Evolutionary conservation across 1,140 invertebrate species (phyloP).

Genomic region (Agraylea sexmaculata): DNA sequence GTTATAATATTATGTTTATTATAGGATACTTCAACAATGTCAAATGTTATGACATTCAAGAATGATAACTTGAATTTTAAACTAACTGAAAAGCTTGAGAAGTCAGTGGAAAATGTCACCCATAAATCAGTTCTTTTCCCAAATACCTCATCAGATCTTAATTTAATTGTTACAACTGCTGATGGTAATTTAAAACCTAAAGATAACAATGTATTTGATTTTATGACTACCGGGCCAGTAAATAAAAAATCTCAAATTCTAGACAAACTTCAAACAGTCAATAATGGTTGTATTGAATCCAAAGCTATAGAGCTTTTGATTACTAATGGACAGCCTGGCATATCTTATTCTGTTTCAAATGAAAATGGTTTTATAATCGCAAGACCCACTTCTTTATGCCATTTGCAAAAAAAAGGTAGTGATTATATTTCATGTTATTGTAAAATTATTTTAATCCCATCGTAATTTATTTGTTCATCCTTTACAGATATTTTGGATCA

Average conservation of each 20-base stretch:
- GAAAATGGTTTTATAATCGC: conserved; percentile 21
- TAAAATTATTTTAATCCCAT: too few relatives aligned
- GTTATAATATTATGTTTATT: too few relatives aligned
- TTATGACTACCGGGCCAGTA: too few relatives aligned
- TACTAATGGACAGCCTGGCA: conserved; percentile 12
- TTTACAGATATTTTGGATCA: too few relatives aligned
- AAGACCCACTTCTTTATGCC: conserved; percentile 11
- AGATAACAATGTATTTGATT: neutral
- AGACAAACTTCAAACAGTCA: conserved; percentile 19
- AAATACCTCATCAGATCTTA: neutral
- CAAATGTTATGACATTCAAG: too few relatives aligned
- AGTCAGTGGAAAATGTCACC: too few relatives aligned
- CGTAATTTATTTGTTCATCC: too few relatives aligned
- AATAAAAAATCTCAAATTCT: neutral
- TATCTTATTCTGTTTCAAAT: conserved; percentile 17
- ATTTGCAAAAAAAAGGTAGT: too few relatives aligned
- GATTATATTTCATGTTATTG: too few relatives aligned
- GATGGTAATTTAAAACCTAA: neutral
- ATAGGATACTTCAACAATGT: too few relatives aligned
- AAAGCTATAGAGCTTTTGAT: conserved; percentile 17
- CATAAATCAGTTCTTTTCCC: conserved; percentile 8
- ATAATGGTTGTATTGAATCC: conserved; percentile 13
- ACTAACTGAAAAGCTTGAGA: too few relatives aligned
- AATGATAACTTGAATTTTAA: too few relatives aligned
- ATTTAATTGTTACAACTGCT: neutral